Evolutionary conservation across 2,797 vertebrate genomes (phyloP).

Genomic region (Periophthalmus magnuspinnatus): DNA sequence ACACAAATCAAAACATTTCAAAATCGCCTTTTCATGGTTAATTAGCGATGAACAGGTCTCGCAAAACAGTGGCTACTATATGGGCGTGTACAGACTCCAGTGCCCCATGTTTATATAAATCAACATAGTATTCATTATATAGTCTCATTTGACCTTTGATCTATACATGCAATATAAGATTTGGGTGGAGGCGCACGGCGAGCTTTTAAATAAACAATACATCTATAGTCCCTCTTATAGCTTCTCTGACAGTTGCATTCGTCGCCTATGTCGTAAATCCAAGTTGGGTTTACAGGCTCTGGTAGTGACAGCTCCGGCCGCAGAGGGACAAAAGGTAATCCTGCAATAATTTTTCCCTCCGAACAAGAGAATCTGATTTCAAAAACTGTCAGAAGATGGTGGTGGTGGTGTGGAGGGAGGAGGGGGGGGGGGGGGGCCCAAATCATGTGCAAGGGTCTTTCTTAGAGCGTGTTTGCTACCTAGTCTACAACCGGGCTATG

Average conservation of each 20-base stretch:
- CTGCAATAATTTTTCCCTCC: constrained; percentile 56
- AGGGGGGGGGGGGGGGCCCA: constrained; percentile 22
- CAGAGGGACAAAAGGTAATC: constrained; percentile 60
- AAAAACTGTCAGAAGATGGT: constrained; percentile 15
- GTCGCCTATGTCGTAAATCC: constrained; percentile 41
- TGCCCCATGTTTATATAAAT: too few relatives aligned
- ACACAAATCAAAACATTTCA: not conserved
- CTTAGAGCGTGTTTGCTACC: constrained; percentile 25
- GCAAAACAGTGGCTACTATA: not conserved
- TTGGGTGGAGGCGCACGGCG: not conserved
- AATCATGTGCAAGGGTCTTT: constrained; percentile 49
- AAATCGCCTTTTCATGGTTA: not conserved
- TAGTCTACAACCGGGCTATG: constrained; percentile 42
- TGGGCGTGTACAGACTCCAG: not conserved
- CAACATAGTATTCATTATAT: not conserved
- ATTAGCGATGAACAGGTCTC: not conserved
- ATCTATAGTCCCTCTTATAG: constrained; percentile 2
- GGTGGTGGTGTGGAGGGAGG: constrained; percentile 12
- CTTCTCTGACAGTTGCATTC: constrained; percentile 10
- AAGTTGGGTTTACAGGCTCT: constrained; percentile 17
- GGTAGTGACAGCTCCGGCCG: constrained; percentile 36
- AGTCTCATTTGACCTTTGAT: not conserved
- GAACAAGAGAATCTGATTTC: constrained; percentile 69
- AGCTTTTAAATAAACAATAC: constrained; percentile 36
- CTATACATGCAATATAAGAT: constrained; percentile 37